phyloP scores from a whole-genome alignment of 2,888 invertebrate genomes.

The Synanthedon myopaeformis region DNA sequence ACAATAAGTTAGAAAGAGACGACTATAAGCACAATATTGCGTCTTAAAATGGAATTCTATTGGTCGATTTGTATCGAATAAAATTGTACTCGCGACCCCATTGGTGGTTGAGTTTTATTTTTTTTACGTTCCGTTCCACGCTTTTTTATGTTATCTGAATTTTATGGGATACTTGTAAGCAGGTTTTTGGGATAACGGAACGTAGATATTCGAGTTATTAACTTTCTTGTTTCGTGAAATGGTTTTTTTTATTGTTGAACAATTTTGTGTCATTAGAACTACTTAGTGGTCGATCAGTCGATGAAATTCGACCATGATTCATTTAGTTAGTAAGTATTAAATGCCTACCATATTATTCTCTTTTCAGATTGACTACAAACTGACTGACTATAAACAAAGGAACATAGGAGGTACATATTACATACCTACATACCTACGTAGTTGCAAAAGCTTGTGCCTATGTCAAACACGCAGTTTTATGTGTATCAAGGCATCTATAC shows the following conservation, averaged over 20 bases:
- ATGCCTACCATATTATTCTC: too few species aligned
- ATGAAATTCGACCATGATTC: too few species aligned
- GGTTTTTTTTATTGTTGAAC: not conserved
- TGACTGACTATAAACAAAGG: too few species aligned
- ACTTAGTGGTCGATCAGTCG: too few species aligned
- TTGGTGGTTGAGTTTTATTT: slow-evolving; percentile 28
- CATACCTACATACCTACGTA: too few species aligned
- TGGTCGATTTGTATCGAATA: slow-evolving; percentile 42
- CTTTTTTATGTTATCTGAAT: slow-evolving; percentile 24
- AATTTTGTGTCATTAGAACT: too few species aligned
- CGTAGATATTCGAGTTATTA: slow-evolving; percentile 18
- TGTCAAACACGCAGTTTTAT: too few species aligned
- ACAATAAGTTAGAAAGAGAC: slow-evolving; percentile 1
- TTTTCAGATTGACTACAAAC: too few species aligned
- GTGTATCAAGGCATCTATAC: too few species aligned
- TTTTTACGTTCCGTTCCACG: slow-evolving; percentile 14
- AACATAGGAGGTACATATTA: too few species aligned
- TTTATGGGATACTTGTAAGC: slow-evolving; percentile 20
- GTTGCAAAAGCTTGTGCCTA: too few species aligned
- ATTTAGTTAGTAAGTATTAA: too few species aligned
- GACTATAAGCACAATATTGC: not conserved
- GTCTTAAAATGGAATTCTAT: slow-evolving; percentile 20
- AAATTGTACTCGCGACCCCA: slow-evolving; percentile 25
- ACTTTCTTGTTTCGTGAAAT: slow-evolving; percentile 4
- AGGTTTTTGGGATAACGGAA: slow-evolving; percentile 19